Evolutionary conservation across 2,113 vertebrate species (phyloP).

Genomic region (Solea senegalensis): DNA sequence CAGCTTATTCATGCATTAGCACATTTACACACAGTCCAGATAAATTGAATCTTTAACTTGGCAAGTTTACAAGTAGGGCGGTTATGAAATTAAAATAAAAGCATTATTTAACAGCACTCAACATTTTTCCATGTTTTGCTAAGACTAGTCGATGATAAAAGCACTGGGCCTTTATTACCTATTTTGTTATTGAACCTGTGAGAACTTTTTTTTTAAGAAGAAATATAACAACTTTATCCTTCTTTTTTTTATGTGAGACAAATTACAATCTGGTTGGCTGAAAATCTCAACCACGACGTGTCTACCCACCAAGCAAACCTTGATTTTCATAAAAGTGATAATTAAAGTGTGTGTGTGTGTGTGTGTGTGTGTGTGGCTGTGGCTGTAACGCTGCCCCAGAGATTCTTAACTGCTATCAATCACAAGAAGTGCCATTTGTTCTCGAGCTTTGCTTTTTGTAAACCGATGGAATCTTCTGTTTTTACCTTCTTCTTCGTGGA

Average conservation of each 20-base stretch:
- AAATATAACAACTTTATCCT: neutral
- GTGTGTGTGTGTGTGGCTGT: conserved; percentile 35
- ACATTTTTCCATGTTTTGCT: too few relatives aligned
- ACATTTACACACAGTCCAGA: neutral
- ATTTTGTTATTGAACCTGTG: neutral
- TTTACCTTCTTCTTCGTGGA: conserved; percentile 48
- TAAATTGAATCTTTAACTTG: neutral
- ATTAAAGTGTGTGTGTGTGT: conserved; percentile 37
- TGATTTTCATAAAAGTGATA: conserved; percentile 6
- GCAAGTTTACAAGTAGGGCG: conserved; percentile 2
- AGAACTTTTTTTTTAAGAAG: neutral
- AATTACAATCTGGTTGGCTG: neutral
- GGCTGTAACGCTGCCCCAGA: conserved; percentile 46
- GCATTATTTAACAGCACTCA: too few relatives aligned
- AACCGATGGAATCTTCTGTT: conserved; percentile 37
- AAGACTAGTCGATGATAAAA: too few relatives aligned
- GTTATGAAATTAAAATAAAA: neutral
- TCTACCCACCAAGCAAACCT: neutral
- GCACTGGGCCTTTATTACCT: neutral
- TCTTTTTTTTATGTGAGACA: neutral
- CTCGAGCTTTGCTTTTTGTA: conserved; percentile 62
- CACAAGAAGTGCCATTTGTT: conserved; percentile 68
- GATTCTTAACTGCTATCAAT: conserved; percentile 40
- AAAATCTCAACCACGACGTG: conserved; percentile 1
- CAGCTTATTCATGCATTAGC: neutral